These are phyloP conservation scores for Mergus octosetaceus DNA, from an alignment of 2,797 vertebrate species.

Conservation along the genomic window DNA sequence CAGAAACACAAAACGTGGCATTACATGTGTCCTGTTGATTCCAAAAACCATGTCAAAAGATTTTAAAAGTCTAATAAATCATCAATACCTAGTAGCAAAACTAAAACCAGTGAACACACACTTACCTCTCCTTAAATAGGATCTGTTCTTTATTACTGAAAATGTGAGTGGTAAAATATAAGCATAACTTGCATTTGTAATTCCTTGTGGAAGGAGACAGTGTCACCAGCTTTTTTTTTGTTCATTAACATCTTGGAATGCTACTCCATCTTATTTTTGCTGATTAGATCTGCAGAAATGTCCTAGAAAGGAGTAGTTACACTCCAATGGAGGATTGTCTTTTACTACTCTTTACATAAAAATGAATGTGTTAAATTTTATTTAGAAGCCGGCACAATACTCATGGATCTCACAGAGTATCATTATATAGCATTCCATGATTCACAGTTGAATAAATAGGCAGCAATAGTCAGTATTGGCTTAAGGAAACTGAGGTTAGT, in stretches of 20 bases:
- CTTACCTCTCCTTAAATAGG: conserved; percentile 1
- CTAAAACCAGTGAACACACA: neutral
- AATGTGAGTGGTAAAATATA: neutral
- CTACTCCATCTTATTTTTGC: neutral
- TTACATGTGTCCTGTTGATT: neutral
- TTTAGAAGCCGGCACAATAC: neutral
- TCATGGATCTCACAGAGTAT: neutral
- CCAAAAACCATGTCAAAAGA: neutral
- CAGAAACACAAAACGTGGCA: neutral
- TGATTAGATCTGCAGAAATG: neutral
- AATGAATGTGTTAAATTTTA: neutral
- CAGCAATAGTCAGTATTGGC: neutral
- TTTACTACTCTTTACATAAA: neutral
- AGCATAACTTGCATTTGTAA: neutral
- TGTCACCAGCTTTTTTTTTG: neutral
- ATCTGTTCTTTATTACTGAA: conserved; percentile 8
- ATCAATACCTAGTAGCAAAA: neutral
- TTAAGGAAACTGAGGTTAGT: neutral
- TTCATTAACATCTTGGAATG: neutral
- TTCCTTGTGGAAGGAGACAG: conserved; percentile 3
- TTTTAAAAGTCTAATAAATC: neutral
- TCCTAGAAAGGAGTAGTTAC: neutral
- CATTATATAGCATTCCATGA: neutral
- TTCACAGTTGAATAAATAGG: neutral
- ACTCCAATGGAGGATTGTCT: neutral